Evolutionary conservation across 2,888 invertebrate genomes (phyloP).

Genomic region (Drosophila robusta): DNA sequence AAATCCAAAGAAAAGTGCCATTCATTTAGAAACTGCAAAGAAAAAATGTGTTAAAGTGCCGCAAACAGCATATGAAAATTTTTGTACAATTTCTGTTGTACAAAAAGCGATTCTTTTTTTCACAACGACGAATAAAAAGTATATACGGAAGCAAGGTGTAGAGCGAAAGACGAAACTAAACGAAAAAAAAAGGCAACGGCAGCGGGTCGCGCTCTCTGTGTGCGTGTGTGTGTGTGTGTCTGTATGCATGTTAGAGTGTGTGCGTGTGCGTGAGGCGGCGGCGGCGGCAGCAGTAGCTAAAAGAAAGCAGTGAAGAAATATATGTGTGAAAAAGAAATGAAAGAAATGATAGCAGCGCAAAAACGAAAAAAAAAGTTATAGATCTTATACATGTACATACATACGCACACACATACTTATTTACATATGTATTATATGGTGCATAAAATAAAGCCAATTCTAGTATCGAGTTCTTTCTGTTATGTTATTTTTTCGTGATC

Average conservation of each 20-base stretch:
- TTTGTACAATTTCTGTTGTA: conserved; percentile 38
- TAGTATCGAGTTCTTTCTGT: conserved; percentile 25
- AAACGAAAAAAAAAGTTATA: conserved; percentile 58
- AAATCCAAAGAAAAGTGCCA: conserved; percentile 35
- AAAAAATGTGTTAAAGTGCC: conserved; percentile 40
- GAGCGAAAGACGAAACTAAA: conserved; percentile 68
- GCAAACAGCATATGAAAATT: conserved; percentile 34
- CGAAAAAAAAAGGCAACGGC: conserved; percentile 55
- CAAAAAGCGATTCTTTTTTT: conserved; percentile 47
- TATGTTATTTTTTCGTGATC: conserved; percentile 34
- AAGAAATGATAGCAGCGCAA: conserved; percentile 66
- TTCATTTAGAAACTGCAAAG: conserved; percentile 27
- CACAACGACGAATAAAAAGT: conserved; percentile 60
- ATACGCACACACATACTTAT: conserved; percentile 18
- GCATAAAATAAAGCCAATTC: conserved; percentile 39
- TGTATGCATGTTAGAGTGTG: conserved; percentile 28
- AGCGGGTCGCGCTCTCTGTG: conserved; percentile 57
- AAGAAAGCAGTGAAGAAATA: conserved; percentile 72
- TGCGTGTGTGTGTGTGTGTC: conserved; percentile 20
- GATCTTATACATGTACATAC: conserved; percentile 33
- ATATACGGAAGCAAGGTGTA: conserved; percentile 77
- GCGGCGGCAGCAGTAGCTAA: conserved; percentile 57
- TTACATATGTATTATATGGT: conserved; percentile 15
- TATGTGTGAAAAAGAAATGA: conserved; percentile 58
- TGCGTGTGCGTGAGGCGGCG: conserved; percentile 68